Evolutionary conservation across 1,140 invertebrate genomes (phyloP).

Genomic region (Hyles euphorbiae): DNA sequence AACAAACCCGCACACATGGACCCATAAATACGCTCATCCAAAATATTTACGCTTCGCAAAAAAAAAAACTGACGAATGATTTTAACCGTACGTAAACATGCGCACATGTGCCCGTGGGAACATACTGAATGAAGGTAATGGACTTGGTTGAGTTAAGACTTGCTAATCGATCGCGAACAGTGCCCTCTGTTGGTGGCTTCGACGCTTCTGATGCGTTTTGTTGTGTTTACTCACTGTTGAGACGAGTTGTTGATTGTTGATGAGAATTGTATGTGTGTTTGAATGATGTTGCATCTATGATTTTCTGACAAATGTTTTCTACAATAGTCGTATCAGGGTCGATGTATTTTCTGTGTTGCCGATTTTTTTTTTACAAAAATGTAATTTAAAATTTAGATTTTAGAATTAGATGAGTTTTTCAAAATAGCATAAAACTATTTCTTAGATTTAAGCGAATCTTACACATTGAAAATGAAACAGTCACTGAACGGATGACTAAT

Average conservation of each 20-base stretch:
- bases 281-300: slow-evolving; percentile 1
- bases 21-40: slow-evolving; percentile 1
- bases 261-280: not conserved
- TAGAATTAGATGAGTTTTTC: too few species aligned
- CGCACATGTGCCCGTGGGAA: slow-evolving; percentile 59
- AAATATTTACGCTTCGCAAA: slow-evolving; percentile 26
- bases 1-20: not conserved
- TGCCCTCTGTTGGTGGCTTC: slow-evolving; percentile 4
- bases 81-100: slow-evolving; percentile 43
- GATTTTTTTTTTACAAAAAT: too few species aligned
- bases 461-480: too few species aligned
- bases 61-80: slow-evolving; percentile 42
- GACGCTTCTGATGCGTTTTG: slow-evolving; percentile 1
- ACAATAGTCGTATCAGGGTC: too few species aligned
- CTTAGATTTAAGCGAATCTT: too few species aligned
- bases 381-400: too few species aligned
- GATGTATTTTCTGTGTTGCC: too few species aligned
- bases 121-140: slow-evolving; percentile 46
- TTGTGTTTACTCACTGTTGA: not conserved
- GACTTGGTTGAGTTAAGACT: slow-evolving; percentile 26
- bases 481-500: too few species aligned
- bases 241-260: not conserved
- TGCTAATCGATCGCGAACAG: slow-evolving; percentile 35
- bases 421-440: too few species aligned
- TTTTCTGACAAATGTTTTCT: not conserved